phyloP scores from a whole-genome alignment of 2,113 vertebrate species.

The Chauna torquata region DNA sequence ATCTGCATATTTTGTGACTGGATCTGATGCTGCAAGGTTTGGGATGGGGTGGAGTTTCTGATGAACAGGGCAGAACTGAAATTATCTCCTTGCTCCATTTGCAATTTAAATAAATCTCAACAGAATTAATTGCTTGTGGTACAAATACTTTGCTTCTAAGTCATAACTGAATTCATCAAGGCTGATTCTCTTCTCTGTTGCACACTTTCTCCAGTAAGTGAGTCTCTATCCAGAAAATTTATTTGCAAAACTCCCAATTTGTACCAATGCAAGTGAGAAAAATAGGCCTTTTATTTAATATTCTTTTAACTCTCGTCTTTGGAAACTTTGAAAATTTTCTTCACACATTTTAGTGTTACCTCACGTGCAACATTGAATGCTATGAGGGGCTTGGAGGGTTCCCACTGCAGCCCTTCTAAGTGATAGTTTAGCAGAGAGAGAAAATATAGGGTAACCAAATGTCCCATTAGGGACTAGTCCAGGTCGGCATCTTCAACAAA shows the following conservation, averaged over 20 bases:
- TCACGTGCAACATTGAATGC: neutral
- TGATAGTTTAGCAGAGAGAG: neutral
- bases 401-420: neutral
- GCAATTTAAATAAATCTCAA: conserved; percentile 35
- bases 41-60: conserved; percentile 2
- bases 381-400: neutral
- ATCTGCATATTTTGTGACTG: neutral
- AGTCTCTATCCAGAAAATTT: neutral
- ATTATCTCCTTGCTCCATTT: conserved; percentile 20
- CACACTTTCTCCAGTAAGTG: neutral
- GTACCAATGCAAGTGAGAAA: neutral
- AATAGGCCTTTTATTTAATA: neutral
- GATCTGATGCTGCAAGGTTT: neutral
- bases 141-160: neutral
- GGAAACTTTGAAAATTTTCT: neutral
- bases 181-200: neutral
- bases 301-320: neutral
- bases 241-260: neutral
- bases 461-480: neutral
- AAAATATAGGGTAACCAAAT: neutral
- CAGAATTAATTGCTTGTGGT: conserved; percentile 22
- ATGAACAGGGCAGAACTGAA: conserved; percentile 21
- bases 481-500: neutral
- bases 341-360: neutral
- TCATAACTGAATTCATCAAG: neutral